Conservation (phyloP, 1,140 invertebrate species). For the Octopus bimaculoides region DNA sequence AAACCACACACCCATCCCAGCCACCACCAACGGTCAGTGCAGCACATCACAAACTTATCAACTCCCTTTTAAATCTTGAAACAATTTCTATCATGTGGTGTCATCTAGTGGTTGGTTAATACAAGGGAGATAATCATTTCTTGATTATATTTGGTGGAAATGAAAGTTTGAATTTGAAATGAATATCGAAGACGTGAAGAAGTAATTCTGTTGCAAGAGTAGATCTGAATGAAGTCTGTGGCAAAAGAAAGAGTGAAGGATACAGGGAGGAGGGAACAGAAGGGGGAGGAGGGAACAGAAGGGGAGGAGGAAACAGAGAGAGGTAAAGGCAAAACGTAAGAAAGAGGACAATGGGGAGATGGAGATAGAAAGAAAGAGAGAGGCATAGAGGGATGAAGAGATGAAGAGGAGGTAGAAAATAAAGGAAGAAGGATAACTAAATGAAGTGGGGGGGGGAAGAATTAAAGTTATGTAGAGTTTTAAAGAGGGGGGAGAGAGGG, state of each 20-base stretch:
- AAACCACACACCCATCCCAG: no score
- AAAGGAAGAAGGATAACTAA: neutral
- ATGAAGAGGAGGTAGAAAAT: neutral
- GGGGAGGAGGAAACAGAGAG: neutral
- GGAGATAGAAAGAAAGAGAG: neutral
- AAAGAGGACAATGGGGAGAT: neutral
- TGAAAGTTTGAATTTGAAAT: no score
- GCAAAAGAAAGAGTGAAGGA: neutral
- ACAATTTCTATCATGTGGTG: no score
- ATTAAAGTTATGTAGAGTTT: neutral
- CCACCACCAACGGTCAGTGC: no score
- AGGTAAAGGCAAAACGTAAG: neutral
- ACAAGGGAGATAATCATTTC: no score
- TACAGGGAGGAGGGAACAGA: neutral
- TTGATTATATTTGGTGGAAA: no score
- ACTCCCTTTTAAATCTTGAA: no score
- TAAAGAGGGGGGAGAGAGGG: neutral
- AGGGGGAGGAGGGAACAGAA: neutral
- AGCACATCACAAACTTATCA: no score
- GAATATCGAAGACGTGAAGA: no score
- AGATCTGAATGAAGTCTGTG: neutral
- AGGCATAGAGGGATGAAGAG: neutral
- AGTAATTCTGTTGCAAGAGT: no score
- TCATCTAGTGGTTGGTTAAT: no score
- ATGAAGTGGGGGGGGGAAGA: neutral